phyloP scores from a whole-genome alignment of 2,113 vertebrate species.

The Dendropsophus ebraccatus region DNA sequence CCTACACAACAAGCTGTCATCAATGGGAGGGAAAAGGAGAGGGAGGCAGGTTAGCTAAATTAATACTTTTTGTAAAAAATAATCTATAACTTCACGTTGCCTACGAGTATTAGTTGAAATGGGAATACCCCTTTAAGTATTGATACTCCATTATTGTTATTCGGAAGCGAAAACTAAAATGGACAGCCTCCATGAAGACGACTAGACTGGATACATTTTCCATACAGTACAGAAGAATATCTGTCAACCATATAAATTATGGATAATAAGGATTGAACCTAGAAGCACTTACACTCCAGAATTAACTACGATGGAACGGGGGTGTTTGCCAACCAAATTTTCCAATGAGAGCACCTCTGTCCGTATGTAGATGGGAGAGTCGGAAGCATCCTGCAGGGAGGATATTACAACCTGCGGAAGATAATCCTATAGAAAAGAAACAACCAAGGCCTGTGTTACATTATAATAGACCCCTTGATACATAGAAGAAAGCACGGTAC shows the following conservation, averaged over 20 bases:
- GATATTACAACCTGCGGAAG: constrained; percentile 78
- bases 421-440: constrained; percentile 71
- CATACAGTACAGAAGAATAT: not conserved
- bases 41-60: too few species aligned
- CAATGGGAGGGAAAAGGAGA: too few species aligned
- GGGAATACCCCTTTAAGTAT: too few species aligned
- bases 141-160: too few species aligned
- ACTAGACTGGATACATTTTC: not conserved
- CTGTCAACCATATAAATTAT: not conserved
- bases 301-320: constrained; percentile 72
- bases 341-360: constrained; percentile 71
- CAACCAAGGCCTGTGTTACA: not conserved
- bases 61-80: too few species aligned
- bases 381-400: constrained; percentile 56
- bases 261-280: not conserved
- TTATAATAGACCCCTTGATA: not conserved
- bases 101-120: too few species aligned
- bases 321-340: constrained; percentile 70
- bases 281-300: constrained; percentile 78
- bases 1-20: too few species aligned
- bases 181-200: not conserved
- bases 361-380: constrained; percentile 67
- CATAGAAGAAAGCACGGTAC: not conserved
- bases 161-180: too few species aligned
- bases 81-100: too few species aligned